Percentiles rank a stretch among this genome's conserved stretches.
Evolutionary conservation across 1,140 invertebrate genomes (phyloP).

Genomic region (Aphis craccivora): DNA sequence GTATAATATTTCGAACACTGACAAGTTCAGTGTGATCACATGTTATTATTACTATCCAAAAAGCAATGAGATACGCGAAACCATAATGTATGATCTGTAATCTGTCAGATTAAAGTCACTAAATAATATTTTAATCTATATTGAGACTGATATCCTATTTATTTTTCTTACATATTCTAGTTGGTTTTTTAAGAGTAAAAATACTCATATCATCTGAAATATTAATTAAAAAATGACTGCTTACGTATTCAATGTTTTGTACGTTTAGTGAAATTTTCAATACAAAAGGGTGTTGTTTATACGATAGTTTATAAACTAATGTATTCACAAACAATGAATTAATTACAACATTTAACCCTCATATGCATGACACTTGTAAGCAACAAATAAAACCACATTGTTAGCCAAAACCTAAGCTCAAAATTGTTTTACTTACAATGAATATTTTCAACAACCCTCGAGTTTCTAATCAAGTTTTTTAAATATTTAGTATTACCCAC

Average conservation of each 20-base stretch:
- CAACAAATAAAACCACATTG: background rate
- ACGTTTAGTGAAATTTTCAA: slow-evolving; percentile 14
- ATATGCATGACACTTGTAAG: background rate
- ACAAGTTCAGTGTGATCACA: background rate
- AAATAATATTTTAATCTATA: background rate
- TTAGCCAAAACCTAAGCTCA: background rate
- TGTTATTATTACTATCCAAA: background rate
- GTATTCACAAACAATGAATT: slow-evolving; percentile 31
- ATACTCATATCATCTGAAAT: background rate
- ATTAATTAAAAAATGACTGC: background rate
- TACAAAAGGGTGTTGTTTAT: background rate
- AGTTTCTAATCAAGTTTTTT: slow-evolving; percentile 11
- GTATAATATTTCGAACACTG: background rate
- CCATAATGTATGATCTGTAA: background rate
- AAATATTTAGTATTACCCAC: background rate
- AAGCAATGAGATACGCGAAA: background rate
- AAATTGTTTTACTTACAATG: slow-evolving; percentile 24
- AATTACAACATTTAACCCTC: slow-evolving; percentile 37
- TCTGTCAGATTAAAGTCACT: background rate
- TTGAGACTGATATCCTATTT: background rate
- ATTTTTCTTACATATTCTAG: background rate
- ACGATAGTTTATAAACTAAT: background rate
- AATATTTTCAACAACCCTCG: background rate
- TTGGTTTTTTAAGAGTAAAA: background rate
- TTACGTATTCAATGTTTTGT: background rate